A percentile compares a stretch with the other conserved stretches of the same genome.
Conservation (phyloP, 2,888 invertebrate genomes). For the Drosophila buzzatii region DNA sequence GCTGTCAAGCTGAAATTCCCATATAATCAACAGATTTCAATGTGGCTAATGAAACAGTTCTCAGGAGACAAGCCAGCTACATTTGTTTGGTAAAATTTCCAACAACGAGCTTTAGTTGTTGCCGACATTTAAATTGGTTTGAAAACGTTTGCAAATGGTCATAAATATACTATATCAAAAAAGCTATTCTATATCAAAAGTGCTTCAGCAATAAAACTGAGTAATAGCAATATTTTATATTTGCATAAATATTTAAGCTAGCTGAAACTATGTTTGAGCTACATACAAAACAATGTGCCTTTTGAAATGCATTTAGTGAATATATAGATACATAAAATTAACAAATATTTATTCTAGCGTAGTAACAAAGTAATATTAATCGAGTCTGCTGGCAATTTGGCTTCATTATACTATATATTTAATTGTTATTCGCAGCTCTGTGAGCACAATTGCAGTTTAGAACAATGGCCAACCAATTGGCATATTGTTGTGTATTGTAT, state of each 20-base stretch:
- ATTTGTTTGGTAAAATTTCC: background rate
- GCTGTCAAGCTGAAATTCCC: background rate
- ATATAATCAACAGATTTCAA: background rate
- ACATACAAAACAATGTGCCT: background rate
- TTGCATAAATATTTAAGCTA: background rate
- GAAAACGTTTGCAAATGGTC: background rate
- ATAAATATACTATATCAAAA: no score
- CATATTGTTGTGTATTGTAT: conserved; percentile 19
- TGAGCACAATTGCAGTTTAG: conserved; percentile 6
- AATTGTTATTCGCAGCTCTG: background rate
- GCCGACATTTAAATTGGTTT: background rate
- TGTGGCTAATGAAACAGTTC: background rate
- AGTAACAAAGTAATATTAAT: background rate
- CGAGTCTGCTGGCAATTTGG: background rate
- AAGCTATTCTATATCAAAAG: no score
- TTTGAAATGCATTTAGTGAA: background rate
- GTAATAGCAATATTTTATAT: background rate
- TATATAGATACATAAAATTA: background rate
- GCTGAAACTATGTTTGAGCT: no score
- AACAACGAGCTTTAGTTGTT: background rate
- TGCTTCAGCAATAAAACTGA: background rate
- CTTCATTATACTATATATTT: no score
- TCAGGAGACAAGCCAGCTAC: background rate
- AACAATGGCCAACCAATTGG: conserved; percentile 24
- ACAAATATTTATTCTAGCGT: background rate